Evolutionary conservation across 2,113 vertebrate species (phyloP), one percentile per base, ranked within the genome.

Genomic region (Oncorhynchus tshawytscha): DNA sequence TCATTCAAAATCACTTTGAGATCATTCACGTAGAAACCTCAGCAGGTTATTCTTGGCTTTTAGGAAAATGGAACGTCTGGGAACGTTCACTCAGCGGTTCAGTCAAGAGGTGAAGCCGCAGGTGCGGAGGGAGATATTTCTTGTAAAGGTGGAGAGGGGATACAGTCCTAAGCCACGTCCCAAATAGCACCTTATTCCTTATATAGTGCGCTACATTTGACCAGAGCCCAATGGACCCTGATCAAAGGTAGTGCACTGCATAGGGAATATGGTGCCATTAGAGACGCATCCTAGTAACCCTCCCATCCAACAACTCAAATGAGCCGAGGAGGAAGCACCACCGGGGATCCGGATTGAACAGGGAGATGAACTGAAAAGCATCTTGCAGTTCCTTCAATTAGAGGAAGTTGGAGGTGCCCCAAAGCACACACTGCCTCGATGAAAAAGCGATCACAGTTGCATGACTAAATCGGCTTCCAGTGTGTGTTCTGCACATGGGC

Each of bases 351-450:
- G 79, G 83, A 78, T 51, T 51, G 49, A 16, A 54, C 51, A 76
- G 73, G 80, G 75, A 70, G 57, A 67, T 77, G 82, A 75, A 59
- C 81, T 79, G 74, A 86, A 81, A 81, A 79, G 29, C 73, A 70
- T 77, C 65, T 82, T 83, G 74, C 78, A 82, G 75, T 88, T 79
- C 66, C 81, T 64, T 82, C 83, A 88, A 88, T 91, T 87, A 88
- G 77, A 77, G 80, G 60, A 80, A 73, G 70, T 81, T 89, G 88
- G 88, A 89, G n/a, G 51, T 27, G 76, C 73, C 84, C 91, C 90
- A 91, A 75, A 20, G 74, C 71, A 89, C 90, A 91, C 84, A 88
- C 60, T 29, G 75, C 73, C 70, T 51, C 68, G 81, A 88, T 86
- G 84, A 91, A 88, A 86, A 85, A 85, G 70, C 64, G 69, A 87